Percentiles rank a stretch among this genome's conserved stretches.
These are phyloP conservation scores for Schizopygopsis malacanthus DNA, from an alignment of 2,797 vertebrate genomes.

Conservation along the genomic window DNA sequence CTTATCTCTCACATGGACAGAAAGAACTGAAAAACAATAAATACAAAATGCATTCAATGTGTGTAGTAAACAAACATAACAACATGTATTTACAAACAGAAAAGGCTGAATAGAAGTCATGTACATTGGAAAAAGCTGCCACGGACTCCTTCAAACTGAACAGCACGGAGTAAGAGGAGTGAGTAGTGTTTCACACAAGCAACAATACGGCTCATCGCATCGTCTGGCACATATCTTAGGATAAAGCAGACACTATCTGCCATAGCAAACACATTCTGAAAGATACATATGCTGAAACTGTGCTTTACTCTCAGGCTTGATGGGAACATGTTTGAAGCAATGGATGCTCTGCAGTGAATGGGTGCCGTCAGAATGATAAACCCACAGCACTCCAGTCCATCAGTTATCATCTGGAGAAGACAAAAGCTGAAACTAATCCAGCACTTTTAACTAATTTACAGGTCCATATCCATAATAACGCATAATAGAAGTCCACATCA, in stretches of 20 bases:
- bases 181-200: conserved; percentile 23
- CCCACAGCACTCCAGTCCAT: neutral
- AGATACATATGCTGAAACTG: neutral
- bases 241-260: neutral
- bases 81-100: conserved; percentile 80
- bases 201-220: neutral
- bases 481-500: neutral
- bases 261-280: conserved; percentile 10
- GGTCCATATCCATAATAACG: neutral
- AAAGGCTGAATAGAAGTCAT: conserved; percentile 35
- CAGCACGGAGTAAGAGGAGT: conserved; percentile 18
- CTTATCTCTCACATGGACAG: conserved; percentile 77
- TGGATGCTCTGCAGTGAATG: neutral
- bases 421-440: neutral
- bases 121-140: conserved; percentile 57
- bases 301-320: neutral
- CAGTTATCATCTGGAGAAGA: neutral
- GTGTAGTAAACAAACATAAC: conserved; percentile 77
- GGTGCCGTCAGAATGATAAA: neutral
- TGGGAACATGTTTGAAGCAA: neutral
- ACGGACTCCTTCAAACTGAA: conserved; percentile 57
- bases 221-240: neutral
- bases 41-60: conserved; percentile 67
- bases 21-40: conserved; percentile 68
- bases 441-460: neutral